Base-by-base conservation (phyloP, 2,888 invertebrate species). In the Drepanosiphum platanoidis region DNA sequence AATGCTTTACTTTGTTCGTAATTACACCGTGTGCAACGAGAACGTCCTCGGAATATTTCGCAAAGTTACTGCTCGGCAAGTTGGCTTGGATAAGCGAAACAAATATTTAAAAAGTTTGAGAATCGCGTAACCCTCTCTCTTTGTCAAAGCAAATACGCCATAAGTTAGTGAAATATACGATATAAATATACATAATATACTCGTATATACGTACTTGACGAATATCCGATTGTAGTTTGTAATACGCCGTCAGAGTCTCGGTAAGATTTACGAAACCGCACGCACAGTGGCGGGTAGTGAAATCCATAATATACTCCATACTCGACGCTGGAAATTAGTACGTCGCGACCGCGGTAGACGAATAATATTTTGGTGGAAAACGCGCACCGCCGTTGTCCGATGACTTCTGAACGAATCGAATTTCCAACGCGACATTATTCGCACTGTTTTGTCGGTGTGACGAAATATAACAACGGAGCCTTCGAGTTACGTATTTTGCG, bases 1-100 rank as follows among this genome's bases (percentile, higher is more conserved):
- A 72, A 46, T 72, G 72, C 42, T 46, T 46, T 46, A 30, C 72
- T 72, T 72, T 71, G 71, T 71, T 72, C 27, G 42, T 72, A 30
- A 72, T 42, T 72, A 72, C 30, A 30, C 42, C 39, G 71, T 68
- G 8, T 68, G 34, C 68, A 1, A 7, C 7, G n/a, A 11, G 22
- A 9, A 34, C 22, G n/a, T n/a, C 8, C 27, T 71, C 27, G n/a
- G 39, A 72, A 42, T 72, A 46, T 72, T 72, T 72, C 30, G 15
- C 7, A 39, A 71, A 72, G 18, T 72, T 72, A 72, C 71, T 72
- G 27, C 18, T 42, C 13, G 3, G 4, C 42, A 72, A 72, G 42
- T 42, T 72, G 9, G 30, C 22, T 30, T 72, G 42, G 18, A 30
- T 46, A 72, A 30, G 30, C 18, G 30, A 72, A 46, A 72, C 42